Conservation (phyloP, 2,888 invertebrate species). For the Drosophila aldrichi region DNA sequence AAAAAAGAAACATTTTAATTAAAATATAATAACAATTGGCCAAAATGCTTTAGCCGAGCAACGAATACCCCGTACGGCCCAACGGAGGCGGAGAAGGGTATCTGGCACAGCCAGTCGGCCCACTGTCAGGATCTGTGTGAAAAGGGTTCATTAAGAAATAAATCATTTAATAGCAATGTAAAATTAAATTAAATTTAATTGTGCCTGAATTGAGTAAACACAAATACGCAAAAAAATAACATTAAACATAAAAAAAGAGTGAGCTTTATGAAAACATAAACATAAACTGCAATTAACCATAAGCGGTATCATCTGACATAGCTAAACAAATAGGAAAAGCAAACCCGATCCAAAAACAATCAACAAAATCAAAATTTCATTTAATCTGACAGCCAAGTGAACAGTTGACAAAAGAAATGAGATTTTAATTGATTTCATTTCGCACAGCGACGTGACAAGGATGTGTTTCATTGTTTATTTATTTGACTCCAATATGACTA, state of each 20-base stretch:
- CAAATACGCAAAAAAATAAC: neutral
- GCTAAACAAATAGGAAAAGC: constrained; percentile 28
- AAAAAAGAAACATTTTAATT: constrained; percentile 69
- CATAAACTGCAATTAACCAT: constrained; percentile 42
- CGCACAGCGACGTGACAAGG: constrained; percentile 4
- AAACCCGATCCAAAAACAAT: constrained; percentile 22
- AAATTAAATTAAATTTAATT: constrained; percentile 64
- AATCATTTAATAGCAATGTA: constrained; percentile 55
- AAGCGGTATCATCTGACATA: constrained; percentile 29
- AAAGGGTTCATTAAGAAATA: constrained; percentile 45
- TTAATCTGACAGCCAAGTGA: constrained; percentile 35
- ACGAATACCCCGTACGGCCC: neutral
- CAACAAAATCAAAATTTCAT: constrained; percentile 32
- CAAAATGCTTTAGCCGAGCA: neutral
- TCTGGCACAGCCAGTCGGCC: neutral
- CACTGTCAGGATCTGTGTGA: neutral
- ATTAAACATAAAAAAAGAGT: neutral
- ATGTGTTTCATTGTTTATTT: constrained; percentile 3
- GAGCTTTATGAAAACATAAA: constrained; percentile 3
- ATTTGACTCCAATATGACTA: neutral
- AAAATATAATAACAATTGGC: constrained; percentile 58
- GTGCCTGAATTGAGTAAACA: constrained; percentile 47
- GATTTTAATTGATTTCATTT: constrained; percentile 26
- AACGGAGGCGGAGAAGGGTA: neutral
- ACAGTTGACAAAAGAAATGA: constrained; percentile 37